Evolutionary conservation across 2,113 vertebrate genomes (phyloP), one percentile per base, ranked within the genome.

Genomic region (Triplophysa siluroides): DNA sequence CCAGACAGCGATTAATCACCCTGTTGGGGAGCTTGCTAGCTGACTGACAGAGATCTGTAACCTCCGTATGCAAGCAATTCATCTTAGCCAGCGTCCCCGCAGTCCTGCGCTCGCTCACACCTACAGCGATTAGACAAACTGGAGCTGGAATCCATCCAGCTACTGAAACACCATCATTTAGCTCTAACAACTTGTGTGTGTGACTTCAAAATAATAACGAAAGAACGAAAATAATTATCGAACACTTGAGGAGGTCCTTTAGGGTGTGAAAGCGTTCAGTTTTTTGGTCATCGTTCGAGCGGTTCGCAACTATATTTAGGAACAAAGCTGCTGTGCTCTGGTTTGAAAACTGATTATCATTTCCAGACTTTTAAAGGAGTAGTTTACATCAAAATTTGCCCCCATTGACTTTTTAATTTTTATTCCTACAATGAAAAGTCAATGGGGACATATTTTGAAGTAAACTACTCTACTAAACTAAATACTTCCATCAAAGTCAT

Each of bases 1-100:
- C 79, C 84, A 88, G 93, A 93, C 93, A 92, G 85, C 90, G 91
- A 94, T 91, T 90, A 91, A 94, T 94, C 90, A 91, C 85, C 84
- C 83, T 87, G 85, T 86, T 84, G 83, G 82, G 90, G 87, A 84
- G 83, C 87, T 65, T 84, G 58, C 71, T 11, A 78, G 88, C 87
- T 83, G 83, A 79, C 82, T 81, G 86, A 86, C 86, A 82, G 88
- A 80, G 82, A 86, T 88, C 88, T 75, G 66, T 84, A 91, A 90
- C 90, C 87, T 88, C 83, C 68, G 64, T 85, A 86, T 85, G 76
- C 79, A 85, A 83, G 90, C 89, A 91, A 93, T 93, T 92, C 90
- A 93, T 94, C 93, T 93, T 89, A 83, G 83, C 88, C 87, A 89
- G 90, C 88, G 88, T 92, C 88, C 88, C 86, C 71, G 24, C 45